Evolutionary conservation across 2,113 vertebrate species (phyloP).

Genomic region (Elephas maximus): DNA sequence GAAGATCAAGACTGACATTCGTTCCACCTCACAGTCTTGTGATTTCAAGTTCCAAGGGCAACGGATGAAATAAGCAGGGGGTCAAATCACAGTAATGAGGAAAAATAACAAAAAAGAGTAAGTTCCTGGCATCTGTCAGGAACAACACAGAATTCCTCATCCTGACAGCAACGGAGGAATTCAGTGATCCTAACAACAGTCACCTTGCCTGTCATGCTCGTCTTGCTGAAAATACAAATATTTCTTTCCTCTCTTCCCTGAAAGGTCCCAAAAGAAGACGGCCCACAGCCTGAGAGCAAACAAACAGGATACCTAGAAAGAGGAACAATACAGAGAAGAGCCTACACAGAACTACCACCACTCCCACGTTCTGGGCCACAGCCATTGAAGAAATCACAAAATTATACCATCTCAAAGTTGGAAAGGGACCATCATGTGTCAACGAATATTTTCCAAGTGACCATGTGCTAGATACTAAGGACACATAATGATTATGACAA

Average conservation of each 20-base stretch:
- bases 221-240: constrained; percentile 31
- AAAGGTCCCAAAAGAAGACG: constrained; percentile 59
- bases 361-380: neutral
- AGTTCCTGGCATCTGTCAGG: neutral
- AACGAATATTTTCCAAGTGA: constrained; percentile 71
- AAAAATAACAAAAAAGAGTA: neutral
- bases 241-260: constrained; percentile 38
- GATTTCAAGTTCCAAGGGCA: neutral
- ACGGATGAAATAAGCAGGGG: neutral
- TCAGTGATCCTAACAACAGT: neutral
- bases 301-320: constrained; percentile 17
- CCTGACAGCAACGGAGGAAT: neutral
- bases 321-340: neutral
- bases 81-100: neutral
- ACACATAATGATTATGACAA: constrained; percentile 47
- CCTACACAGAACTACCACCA: neutral
- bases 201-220: neutral
- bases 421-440: constrained; percentile 18
- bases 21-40: neutral
- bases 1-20: constrained; percentile 21
- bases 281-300: constrained; percentile 44
- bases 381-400: constrained; percentile 22
- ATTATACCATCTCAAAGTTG: constrained; percentile 19
- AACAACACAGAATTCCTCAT: constrained; percentile 5
- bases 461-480: constrained; percentile 52